phyloP scores from a whole-genome alignment of 2,888 invertebrate species.

The Lordiphosa fenestrarum region DNA sequence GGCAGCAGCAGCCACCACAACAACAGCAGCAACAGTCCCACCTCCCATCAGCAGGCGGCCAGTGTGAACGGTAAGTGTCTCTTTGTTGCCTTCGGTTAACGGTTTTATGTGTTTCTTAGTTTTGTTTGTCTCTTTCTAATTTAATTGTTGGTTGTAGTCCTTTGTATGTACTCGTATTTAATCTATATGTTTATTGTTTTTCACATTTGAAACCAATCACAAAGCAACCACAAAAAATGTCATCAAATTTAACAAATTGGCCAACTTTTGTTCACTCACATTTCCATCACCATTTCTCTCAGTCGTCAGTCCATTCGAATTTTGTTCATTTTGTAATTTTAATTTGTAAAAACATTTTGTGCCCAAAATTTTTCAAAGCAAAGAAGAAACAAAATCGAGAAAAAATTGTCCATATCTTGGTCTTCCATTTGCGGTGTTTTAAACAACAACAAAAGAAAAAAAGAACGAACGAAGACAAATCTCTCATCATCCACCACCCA shows the following conservation, averaged over 20 bases:
- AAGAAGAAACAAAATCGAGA: slow-evolving; percentile 21
- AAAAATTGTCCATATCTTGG: slow-evolving; percentile 34
- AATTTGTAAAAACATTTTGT: slow-evolving; percentile 29
- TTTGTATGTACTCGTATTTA: slow-evolving; percentile 8
- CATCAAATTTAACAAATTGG: slow-evolving; percentile 11
- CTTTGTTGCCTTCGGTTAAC: slow-evolving; percentile 15
- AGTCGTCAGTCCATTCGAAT: slow-evolving; percentile 16
- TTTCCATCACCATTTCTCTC: slow-evolving; percentile 19
- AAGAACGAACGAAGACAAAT: neutral
- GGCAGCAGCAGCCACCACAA: slow-evolving; percentile 55
- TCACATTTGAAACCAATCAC: neutral
- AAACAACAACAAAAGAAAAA: slow-evolving; percentile 3
- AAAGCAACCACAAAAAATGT: neutral
- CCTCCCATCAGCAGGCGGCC: slow-evolving; percentile 44
- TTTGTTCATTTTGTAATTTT: slow-evolving; percentile 20
- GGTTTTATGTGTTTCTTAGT: slow-evolving; percentile 26
- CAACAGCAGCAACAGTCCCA: slow-evolving; percentile 42
- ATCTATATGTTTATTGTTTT: slow-evolving; percentile 1
- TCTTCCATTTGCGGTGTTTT: slow-evolving; percentile 64
- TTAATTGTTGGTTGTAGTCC: slow-evolving; percentile 10
- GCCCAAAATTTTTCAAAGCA: slow-evolving; percentile 36
- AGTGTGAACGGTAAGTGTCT: slow-evolving; percentile 56
- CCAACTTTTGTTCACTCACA: slow-evolving; percentile 13
- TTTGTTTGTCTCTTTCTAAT: slow-evolving; percentile 38
- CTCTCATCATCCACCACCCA: neutral